Percentiles rank a stretch among this genome's conserved stretches.
phyloP scores from a whole-genome alignment of 2,888 invertebrate species.

The Idaea straminata region DNA sequence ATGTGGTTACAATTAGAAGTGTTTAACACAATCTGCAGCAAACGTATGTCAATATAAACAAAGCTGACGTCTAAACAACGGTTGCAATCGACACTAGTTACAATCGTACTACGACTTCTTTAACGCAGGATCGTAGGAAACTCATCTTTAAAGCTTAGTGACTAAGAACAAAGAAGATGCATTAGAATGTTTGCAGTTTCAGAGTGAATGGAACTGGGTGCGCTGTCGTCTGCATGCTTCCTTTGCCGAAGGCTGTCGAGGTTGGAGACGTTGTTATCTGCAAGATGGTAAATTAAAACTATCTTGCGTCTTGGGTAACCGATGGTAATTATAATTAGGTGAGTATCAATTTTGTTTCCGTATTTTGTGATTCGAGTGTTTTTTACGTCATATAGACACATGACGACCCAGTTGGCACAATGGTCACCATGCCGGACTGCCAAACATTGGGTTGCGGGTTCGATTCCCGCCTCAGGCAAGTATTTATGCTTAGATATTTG shows the following conservation, averaged over 20 bases:
- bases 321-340: not conserved
- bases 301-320: conserved; percentile 11
- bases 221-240: conserved; percentile 44
- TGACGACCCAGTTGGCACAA: no score
- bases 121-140: conserved; percentile 16
- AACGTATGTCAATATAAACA: conserved; percentile 40
- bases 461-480: no score
- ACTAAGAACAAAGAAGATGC: conserved; percentile 20
- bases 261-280: conserved; percentile 41
- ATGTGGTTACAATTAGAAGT: not conserved
- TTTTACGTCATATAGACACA: no score
- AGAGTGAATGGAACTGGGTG: conserved; percentile 37
- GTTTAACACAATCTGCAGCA: conserved; percentile 9
- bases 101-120: conserved; percentile 19
- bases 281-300: conserved; percentile 31
- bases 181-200: conserved; percentile 23
- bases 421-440: no score
- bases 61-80: conserved; percentile 43
- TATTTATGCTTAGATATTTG: no score
- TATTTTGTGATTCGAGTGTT: not conserved
- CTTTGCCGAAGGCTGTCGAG: conserved; percentile 39
- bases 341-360: not conserved
- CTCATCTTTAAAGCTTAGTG: conserved; percentile 28
- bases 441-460: no score
- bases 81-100: conserved; percentile 45